phyloP scores from a whole-genome alignment of 2,113 vertebrate species.

The Uropsilus gracilis region DNA sequence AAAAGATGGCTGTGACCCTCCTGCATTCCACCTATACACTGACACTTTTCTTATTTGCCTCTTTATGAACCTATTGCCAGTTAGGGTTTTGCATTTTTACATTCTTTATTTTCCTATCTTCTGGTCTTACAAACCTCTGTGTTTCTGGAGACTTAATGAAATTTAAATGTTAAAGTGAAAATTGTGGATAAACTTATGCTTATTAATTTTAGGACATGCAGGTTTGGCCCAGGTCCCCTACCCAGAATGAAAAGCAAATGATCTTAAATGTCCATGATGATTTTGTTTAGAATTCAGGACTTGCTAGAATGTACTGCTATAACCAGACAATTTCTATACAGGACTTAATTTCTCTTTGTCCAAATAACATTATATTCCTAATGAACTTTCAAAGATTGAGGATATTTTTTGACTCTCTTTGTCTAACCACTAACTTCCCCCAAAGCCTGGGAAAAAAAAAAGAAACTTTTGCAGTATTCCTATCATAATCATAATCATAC shows the following conservation, averaged over 20 bases:
- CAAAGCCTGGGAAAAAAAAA: fast-evolving
- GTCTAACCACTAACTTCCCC: background rate
- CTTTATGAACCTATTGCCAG: background rate
- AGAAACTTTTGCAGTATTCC: background rate
- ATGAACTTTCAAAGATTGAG: background rate
- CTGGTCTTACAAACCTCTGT: background rate
- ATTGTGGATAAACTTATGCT: background rate
- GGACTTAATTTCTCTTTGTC: background rate
- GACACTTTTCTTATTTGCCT: background rate
- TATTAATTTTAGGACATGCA: background rate
- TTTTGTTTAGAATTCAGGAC: background rate
- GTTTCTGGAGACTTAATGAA: background rate
- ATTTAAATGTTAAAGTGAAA: background rate
- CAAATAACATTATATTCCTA: background rate
- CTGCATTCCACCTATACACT: background rate
- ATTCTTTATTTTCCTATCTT: background rate
- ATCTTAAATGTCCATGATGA: background rate
- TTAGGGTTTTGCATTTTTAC: background rate
- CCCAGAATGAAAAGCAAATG: background rate
- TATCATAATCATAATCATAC: background rate
- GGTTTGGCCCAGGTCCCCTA: background rate
- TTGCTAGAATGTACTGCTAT: background rate
- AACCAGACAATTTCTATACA: background rate
- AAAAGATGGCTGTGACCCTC: background rate
- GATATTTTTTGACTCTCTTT: background rate